phyloP scores from a whole-genome alignment of 2,797 vertebrate genomes.

The Rhinoraja longicauda region DNA sequence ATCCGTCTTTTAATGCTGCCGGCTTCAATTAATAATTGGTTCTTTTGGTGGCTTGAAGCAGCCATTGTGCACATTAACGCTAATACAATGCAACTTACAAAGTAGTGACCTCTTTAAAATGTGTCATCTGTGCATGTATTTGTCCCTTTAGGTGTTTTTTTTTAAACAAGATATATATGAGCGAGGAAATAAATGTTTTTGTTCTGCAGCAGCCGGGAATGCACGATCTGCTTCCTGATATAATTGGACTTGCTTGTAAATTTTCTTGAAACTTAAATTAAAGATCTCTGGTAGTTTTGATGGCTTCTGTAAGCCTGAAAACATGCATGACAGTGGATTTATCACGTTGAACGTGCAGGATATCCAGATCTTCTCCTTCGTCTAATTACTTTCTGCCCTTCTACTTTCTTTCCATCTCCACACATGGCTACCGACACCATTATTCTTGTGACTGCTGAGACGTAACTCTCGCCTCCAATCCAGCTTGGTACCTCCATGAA shows the following conservation, averaged over 20 bases:
- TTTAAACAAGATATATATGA: background rate
- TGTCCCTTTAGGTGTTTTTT: background rate
- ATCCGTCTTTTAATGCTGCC: background rate
- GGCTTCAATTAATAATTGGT: background rate
- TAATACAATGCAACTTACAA: background rate
- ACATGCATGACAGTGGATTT: background rate
- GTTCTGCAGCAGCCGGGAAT: too few species aligned
- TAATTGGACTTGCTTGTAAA: background rate
- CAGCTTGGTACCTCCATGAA: background rate
- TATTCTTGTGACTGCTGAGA: background rate
- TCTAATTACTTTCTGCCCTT: background rate
- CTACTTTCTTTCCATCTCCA: constrained; percentile 9
- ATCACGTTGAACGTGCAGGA: background rate
- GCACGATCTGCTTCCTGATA: background rate
- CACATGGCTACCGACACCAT: background rate
- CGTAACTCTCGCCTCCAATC: background rate
- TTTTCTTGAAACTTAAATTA: background rate
- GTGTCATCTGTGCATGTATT: background rate
- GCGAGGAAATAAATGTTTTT: background rate
- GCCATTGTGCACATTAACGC: background rate
- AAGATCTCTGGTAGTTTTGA: background rate
- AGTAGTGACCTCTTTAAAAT: background rate
- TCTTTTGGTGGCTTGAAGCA: background rate
- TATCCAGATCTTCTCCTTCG: background rate
- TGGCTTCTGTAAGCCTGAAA: background rate